Evolutionary conservation across 1,140 invertebrate genomes (phyloP), one percentile per base, ranked within the genome.

Genomic region (Drosophila littoralis): DNA sequence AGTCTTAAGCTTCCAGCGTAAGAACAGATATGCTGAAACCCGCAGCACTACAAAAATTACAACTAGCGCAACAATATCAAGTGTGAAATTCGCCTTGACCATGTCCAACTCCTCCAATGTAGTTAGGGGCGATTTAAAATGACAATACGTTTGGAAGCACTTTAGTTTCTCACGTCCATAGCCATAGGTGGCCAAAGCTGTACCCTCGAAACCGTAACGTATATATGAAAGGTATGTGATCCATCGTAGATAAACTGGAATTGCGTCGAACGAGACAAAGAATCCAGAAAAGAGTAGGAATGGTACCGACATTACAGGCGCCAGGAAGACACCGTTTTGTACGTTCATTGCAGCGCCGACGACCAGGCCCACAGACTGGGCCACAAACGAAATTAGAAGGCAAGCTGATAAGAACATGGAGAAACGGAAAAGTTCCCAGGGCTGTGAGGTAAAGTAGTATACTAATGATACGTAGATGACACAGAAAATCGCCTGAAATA

Each of bases 191-290:
- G 97, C 97, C n/a, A 98, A 94, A 2, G 98, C 95, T 0, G 97
- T 97, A 13, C 97, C 97, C 93, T 99, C 98, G 92, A 99, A 99
- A 17, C 97, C 97, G 90, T 99, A 99, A 91, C 98, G 94, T 64
- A 99, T 97, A 92, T 99, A 99, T 9, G 97, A 98, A 1, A 98
- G 93, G 92, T 99, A 99, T 0, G 98, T 98, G 69, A 99, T 96
- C 98, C 98, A 99, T 71, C 98, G 94, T 46, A 99, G 93, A 91
- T 99, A 99, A 4, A 97, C 95, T 0, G 98, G 98, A 77, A 99
- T 99, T 0, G 98, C 98, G 86, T 98, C 97, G 92, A 99, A 98
- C 68, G 97, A 98, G 15, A 99, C 98, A 93, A 99, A 99, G 95
- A 99, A 99, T 9, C 98, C 98, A 55, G 96, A 97, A 93, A 98